phyloP scores from a whole-genome alignment of 1,140 invertebrate species.

The Portunus trituberculatus region DNA sequence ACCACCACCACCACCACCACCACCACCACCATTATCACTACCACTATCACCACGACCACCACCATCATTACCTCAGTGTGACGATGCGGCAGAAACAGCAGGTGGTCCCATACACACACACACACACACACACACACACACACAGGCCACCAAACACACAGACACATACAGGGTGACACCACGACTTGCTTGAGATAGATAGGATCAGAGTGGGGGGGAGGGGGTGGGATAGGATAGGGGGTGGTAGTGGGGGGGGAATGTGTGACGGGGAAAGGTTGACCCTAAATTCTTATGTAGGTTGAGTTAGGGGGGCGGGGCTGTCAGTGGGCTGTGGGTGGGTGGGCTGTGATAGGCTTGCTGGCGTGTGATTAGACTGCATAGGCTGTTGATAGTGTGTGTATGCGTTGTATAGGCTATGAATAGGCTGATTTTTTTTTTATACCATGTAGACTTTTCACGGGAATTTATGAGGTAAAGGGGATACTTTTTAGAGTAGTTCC shows the following conservation, averaged over 20 bases:
- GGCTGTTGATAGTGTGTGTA: no score
- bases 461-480: no score
- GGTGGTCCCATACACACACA: not conserved
- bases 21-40: not conserved
- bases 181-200: not conserved
- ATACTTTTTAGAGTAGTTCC: no score
- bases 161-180: not conserved
- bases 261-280: not conserved
- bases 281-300: constrained; percentile 23
- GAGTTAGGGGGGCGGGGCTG: not conserved
- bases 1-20: no score
- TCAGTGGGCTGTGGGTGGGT: not conserved
- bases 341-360: not conserved
- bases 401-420: no score
- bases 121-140: constrained; percentile 20
- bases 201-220: not conserved
- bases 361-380: not conserved
- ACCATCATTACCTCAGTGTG: not conserved
- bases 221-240: not conserved
- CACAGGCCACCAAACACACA: not conserved
- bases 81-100: not conserved
- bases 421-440: no score
- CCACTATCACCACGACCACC: not conserved
- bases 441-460: no score
- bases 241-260: not conserved